Base-by-base conservation (phyloP, 2,888 invertebrate genomes). In the Rhagonycha lutea region DNA sequence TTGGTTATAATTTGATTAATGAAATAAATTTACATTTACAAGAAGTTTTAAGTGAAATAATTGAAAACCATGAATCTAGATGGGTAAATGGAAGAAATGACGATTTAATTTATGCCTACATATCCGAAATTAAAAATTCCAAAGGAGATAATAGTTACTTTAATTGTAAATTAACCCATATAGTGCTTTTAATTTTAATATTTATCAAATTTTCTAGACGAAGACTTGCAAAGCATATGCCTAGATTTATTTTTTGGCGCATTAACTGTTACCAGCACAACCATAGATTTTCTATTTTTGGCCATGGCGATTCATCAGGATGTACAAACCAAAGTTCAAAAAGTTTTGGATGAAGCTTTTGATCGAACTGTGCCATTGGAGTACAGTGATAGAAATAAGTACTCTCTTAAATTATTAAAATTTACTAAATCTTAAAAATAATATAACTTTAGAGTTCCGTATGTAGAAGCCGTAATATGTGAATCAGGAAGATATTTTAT, bases 201-300 rank as follows among this genome's bases (percentile, higher is more conserved):
- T 47, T 12, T n/a, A 12, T 72, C 67, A 73, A 79, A 62, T 24
- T 87, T 90, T 85, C 84, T 86, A 90, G 92, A 92, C 74, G 90
- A 91, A 5, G 92, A 93, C 82, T 84, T 94, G 70, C 86, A 91
- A 4, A 90, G 93, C 89, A 89, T 92, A 4, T 90, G 93, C 80
- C 83, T 93, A 73, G 94, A 94, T 84, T 88, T 94, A 67, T 92
- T 94, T 80, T 90, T 94, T 81, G 93, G 92, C 5, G 93, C 93
- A 2, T 89, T 91, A 0, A 90, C 90, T 80, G 93, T 93, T 0
- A 93, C 93, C 0, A 90, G 92, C 75, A 90, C 88, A 60, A 91
- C 92, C 0, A 84, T 94, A 14, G 91, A 92, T 80, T 90, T 92
- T 82, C 89, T 90, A 0, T 87, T 94, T 68, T 87, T 93, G 82